Evolutionary conservation across 2,113 vertebrate genomes (phyloP).

Genomic region (Laticauda laticaudata): DNA sequence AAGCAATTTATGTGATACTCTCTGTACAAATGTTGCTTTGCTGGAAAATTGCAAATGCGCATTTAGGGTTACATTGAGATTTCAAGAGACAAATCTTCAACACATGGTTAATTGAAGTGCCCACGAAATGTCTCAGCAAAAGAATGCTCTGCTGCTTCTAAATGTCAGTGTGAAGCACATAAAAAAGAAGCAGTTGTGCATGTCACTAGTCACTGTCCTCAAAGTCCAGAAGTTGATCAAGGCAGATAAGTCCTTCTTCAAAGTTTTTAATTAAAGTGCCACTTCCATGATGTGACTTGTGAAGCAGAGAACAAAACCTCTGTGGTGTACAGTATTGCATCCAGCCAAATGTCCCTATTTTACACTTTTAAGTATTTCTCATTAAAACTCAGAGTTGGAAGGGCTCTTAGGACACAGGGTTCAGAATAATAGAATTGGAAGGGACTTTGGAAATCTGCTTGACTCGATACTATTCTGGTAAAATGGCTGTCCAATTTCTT

Average conservation of each 20-base stretch:
- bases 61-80: neutral
- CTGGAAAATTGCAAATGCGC: neutral
- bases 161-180: neutral
- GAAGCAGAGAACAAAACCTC: neutral
- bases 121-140: neutral
- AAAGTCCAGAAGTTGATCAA: neutral
- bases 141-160: neutral
- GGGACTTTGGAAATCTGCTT: neutral
- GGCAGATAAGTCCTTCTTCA: neutral
- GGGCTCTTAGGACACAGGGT: neutral
- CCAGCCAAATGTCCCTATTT: neutral
- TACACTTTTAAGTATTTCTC: neutral
- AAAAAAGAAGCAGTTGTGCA: neutral
- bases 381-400: neutral
- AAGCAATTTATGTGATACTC: neutral
- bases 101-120: neutral
- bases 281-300: neutral
- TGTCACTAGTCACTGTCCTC: neutral
- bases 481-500: too few relatives aligned
- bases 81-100: neutral
- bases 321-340: neutral
- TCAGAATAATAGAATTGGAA: neutral
- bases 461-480: too few relatives aligned
- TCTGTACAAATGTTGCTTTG: neutral
- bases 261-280: neutral